These are phyloP conservation scores for Acipenser oxyrinchus DNA, from an alignment of 2,797 vertebrate genomes.

Conservation along the genomic window DNA sequence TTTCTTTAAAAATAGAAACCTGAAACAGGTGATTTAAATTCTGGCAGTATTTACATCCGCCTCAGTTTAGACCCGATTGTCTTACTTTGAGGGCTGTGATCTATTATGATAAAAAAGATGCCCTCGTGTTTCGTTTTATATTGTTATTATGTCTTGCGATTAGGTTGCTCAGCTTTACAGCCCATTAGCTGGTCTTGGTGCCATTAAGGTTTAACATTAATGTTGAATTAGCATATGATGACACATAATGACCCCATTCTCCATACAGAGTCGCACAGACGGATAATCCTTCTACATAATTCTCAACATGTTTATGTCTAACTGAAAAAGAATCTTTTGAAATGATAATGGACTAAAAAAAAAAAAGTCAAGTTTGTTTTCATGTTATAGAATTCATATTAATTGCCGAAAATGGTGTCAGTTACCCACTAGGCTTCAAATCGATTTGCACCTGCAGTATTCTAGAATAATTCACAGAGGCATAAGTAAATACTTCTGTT, in stretches of 20 bases:
- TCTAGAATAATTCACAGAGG: too few species aligned
- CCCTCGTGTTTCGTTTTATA: conserved; percentile 55
- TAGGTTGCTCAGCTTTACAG: conserved; percentile 65
- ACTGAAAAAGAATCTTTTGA: conserved; percentile 45
- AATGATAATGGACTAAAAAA: conserved; percentile 55
- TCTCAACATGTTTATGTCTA: conserved; percentile 59
- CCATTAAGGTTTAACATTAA: conserved; percentile 89
- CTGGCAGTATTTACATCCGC: too few species aligned
- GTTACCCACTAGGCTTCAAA: too few species aligned
- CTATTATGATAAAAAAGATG: conserved; percentile 75
- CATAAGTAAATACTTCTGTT: too few species aligned
- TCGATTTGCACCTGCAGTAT: too few species aligned
- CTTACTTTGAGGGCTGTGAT: conserved; percentile 73
- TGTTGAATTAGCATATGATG: conserved; percentile 96
- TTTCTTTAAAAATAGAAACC: too few species aligned
- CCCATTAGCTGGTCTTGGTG: conserved; percentile 72
- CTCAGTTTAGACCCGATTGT: conserved; percentile 53
- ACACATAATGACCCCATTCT: conserved; percentile 86
- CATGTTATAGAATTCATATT: too few species aligned
- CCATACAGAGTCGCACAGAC: conserved; percentile 78
- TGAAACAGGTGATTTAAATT: too few species aligned
- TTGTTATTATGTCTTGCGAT: conserved; percentile 52
- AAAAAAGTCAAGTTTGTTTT: conserved; percentile 8
- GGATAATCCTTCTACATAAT: conserved; percentile 70
- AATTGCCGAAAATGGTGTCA: too few species aligned